phyloP scores from a whole-genome alignment of 2,797 vertebrate genomes.

The Labroides dimidiatus region DNA sequence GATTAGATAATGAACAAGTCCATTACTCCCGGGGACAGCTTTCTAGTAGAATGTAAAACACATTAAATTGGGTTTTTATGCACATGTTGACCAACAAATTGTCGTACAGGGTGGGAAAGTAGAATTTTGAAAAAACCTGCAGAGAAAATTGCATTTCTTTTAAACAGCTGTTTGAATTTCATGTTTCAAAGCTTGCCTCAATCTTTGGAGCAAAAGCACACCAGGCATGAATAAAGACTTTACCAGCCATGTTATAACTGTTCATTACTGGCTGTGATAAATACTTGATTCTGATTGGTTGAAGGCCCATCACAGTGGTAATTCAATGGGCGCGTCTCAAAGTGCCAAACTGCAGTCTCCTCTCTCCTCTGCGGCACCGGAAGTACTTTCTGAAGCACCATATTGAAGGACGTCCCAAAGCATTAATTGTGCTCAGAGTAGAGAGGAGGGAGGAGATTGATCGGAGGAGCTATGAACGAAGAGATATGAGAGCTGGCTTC shows the following conservation, averaged over 20 bases:
- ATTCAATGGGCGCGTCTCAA: no score
- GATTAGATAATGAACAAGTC: conserved; percentile 63
- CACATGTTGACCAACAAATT: conserved; percentile 47
- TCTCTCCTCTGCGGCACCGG: no score
- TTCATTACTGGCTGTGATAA: no score
- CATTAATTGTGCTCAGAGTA: no score
- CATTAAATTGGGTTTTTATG: conserved; percentile 70
- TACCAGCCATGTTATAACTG: background rate
- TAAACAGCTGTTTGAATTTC: background rate
- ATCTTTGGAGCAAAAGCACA: background rate
- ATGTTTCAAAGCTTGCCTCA: background rate
- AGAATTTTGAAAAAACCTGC: background rate
- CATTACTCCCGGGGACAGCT: conserved; percentile 76
- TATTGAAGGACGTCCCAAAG: no score
- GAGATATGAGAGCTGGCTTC: no score
- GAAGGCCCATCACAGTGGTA: no score
- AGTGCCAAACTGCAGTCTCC: no score
- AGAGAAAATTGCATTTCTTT: background rate
- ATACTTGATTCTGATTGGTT: no score
- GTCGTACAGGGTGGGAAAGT: background rate
- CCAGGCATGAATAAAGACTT: background rate
- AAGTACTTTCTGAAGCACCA: no score
- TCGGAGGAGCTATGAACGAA: no score
- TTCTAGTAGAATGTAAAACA: conserved; percentile 73
- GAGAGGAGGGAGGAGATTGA: no score